These are phyloP conservation scores for Druon quercuslanigerum DNA, from an alignment of 1,140 invertebrate genomes.

Conservation along the genomic window DNA sequence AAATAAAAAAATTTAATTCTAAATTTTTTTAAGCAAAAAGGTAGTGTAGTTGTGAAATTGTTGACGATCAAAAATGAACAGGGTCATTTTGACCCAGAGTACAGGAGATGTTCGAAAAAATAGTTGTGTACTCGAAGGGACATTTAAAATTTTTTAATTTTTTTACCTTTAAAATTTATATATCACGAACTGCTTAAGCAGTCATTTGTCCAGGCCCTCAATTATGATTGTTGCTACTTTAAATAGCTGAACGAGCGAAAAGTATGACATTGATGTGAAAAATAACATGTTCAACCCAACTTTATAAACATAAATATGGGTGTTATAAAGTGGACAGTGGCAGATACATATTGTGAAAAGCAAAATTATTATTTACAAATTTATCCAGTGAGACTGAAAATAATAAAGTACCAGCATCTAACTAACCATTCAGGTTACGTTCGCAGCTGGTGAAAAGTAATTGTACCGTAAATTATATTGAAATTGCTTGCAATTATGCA, in stretches of 20 bases:
- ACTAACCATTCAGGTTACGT: constrained; percentile 14
- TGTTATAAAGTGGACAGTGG: constrained; percentile 9
- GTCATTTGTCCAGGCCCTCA: neutral
- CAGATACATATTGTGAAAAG: constrained; percentile 14
- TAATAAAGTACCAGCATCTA: constrained; percentile 10
- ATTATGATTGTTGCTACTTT: neutral
- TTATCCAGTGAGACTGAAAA: constrained; percentile 8
- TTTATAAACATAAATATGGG: constrained; percentile 20
- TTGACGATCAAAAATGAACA: too few relatives aligned
- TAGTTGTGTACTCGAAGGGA: too few relatives aligned
- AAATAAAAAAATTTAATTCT: too few relatives aligned
- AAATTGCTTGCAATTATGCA: constrained; percentile 18
- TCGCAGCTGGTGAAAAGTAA: constrained; percentile 6
- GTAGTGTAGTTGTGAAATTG: too few relatives aligned
- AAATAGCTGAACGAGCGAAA: neutral
- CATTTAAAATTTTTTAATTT: too few relatives aligned
- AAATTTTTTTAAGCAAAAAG: too few relatives aligned
- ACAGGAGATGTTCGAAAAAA: too few relatives aligned
- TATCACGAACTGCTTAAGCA: neutral
- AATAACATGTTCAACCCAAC: neutral
- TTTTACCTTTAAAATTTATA: too few relatives aligned
- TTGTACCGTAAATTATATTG: constrained; percentile 7
- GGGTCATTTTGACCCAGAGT: too few relatives aligned
- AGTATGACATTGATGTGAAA: neutral
- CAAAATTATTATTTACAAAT: constrained; percentile 10